Percentiles rank a stretch among this genome's conserved stretches.
Conservation (phyloP, 2,113 vertebrate species). For the Ceyx cyanopectus region DNA sequence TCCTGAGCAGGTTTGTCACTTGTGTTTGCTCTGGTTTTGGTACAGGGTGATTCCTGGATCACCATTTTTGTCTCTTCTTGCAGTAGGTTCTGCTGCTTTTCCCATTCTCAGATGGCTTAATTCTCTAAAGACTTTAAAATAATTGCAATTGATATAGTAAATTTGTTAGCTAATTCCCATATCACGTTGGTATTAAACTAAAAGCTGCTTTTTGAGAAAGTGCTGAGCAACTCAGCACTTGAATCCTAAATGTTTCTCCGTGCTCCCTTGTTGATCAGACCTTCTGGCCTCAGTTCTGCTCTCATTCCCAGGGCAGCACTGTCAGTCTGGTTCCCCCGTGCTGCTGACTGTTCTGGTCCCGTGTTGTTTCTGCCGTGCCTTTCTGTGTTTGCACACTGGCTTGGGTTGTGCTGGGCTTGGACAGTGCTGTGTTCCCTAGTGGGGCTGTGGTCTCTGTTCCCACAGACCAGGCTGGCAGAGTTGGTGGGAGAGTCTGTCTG, state of each 20-base stretch:
- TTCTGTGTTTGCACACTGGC: neutral
- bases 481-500: conserved; percentile 35
- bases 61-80: neutral
- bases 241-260: neutral
- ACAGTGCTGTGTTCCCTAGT: neutral
- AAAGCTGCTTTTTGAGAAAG: neutral
- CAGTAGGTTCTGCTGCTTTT: neutral
- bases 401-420: neutral
- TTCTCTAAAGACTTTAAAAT: conserved; percentile 11
- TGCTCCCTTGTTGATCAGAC: conserved; percentile 1
- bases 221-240: neutral
- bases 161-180: conserved; percentile 38
- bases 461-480: conserved; percentile 34
- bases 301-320: neutral
- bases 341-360: neutral
- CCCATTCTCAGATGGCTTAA: neutral
- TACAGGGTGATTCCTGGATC: neutral
- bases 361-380: conserved; percentile 8
- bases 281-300: conserved; percentile 21
- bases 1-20: neutral
- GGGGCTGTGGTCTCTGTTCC: neutral
- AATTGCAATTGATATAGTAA: conserved; percentile 1
- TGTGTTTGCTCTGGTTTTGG: neutral
- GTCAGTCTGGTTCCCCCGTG: conserved; percentile 24
- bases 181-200: neutral